These are phyloP conservation scores for Drosophila bocki DNA, from an alignment of 1,140 invertebrate genomes.

Conservation along the genomic window DNA sequence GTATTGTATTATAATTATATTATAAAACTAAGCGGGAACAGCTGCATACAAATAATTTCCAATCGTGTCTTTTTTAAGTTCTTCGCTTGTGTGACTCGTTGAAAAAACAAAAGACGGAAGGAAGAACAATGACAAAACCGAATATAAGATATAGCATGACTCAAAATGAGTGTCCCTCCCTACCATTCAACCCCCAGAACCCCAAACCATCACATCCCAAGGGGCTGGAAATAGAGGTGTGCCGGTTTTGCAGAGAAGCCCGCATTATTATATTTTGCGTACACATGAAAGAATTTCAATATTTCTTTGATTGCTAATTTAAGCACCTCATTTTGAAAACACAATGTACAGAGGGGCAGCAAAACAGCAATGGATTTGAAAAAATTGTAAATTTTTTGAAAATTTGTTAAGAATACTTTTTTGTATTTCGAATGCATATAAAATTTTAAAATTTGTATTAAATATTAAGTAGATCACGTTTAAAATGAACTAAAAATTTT, in stretches of 20 bases:
- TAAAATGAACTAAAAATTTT: not conserved
- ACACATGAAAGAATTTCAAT: not conserved
- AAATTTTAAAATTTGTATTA: not conserved
- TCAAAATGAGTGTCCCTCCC: slow-evolving; percentile 45
- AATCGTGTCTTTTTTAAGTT: not conserved
- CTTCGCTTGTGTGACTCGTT: slow-evolving; percentile 4
- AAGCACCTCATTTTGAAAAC: not conserved
- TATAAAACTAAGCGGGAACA: not conserved
- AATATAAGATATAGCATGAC: slow-evolving; percentile 60
- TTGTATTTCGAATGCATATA: too few relatives aligned
- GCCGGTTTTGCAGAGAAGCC: slow-evolving; percentile 53
- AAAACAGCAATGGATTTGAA: not conserved
- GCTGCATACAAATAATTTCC: too few relatives aligned
- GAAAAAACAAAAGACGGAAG: slow-evolving; percentile 30
- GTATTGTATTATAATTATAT: too few relatives aligned
- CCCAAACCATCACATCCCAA: slow-evolving; percentile 11
- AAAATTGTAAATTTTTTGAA: too few relatives aligned
- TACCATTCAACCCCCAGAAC: slow-evolving; percentile 7
- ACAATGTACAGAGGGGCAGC: not conserved
- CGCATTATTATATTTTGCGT: slow-evolving; percentile 42
- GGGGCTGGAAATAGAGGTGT: slow-evolving; percentile 46
- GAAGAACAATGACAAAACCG: slow-evolving; percentile 32
- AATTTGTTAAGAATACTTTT: too few relatives aligned
- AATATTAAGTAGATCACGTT: too few relatives aligned
- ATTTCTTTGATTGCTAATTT: not conserved